phyloP scores from a whole-genome alignment of 2,797 vertebrate genomes.

The Clamator glandarius region DNA sequence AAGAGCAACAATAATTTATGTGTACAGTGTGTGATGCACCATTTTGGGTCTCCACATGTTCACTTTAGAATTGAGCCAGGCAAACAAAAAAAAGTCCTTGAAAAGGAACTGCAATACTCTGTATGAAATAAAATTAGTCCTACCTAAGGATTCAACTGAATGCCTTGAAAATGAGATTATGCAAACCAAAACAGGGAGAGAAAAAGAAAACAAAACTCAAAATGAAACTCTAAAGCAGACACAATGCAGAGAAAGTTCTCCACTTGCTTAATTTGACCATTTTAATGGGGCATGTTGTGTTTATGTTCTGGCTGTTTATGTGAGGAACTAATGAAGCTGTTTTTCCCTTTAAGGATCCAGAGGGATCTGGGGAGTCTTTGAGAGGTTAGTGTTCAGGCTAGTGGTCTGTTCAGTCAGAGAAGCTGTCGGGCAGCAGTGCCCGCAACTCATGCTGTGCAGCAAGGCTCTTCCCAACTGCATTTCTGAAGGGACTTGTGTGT shows the following conservation, averaged over 20 bases:
- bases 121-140: neutral
- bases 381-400: neutral
- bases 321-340: slow-evolving; percentile 36
- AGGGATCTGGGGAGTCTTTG: neutral
- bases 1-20: neutral
- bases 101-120: neutral
- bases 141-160: neutral
- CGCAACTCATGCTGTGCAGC: neutral
- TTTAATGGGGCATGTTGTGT: slow-evolving; percentile 53
- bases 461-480: slow-evolving; percentile 1
- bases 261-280: slow-evolving; percentile 33
- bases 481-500: neutral
- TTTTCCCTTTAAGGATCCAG: neutral
- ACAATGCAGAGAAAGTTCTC: neutral
- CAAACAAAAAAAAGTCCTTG: neutral
- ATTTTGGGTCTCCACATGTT: neutral
- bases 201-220: neutral
- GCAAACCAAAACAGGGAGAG: rapidly evolving
- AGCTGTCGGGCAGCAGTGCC: neutral
- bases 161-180: neutral
- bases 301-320: slow-evolving; percentile 49
- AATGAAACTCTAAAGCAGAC: neutral
- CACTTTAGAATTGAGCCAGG: neutral
- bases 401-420: neutral
- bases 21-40: neutral